Base-by-base conservation (phyloP, 2,888 invertebrate species). In the Mesochorus sp. region DNA sequence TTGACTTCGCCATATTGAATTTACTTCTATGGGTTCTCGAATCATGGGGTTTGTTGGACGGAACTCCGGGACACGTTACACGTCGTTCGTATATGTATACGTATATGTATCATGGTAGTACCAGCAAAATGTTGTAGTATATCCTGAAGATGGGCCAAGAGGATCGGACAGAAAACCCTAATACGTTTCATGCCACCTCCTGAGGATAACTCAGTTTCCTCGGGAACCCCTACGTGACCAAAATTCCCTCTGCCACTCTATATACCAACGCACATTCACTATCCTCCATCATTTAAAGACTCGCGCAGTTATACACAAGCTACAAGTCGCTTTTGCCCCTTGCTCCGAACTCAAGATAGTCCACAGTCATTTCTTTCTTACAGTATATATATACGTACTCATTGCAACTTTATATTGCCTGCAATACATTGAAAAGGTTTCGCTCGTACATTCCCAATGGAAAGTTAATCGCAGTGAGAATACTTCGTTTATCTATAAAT, bases 1-100 rank as follows among this genome's bases (percentile, higher is more conserved):
- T 88, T 90, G 89, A 89, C 89, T 89, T 84, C 85, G 87, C 89
- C 89, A 89, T 89, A 90, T 90, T 89, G 89, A 90, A 84, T 89
- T 90, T 88, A 86, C 86, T 88, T 89, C 87, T 89, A 89, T 90
- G 87, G 89, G 85, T 85, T 87, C 88, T 88, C 85, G 85, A 88
- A 85, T 86, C 82, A 86, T 84, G 83, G 85, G 84, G 83, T 84
- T 86, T 76, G 80, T 77, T 71, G 62, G 83, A 83, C 82, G 84
- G 83, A 82, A 83, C 83, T 44, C 21, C 79, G 83, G 86, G 83
- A 86, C 85, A 84, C 84, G 83, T 85, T 85, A 85, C 72, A 83
- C 80, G 19, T n/a, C 26, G 51, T 49, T 3, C 47, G 37, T 17
- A n/a, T 64, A 21, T 24, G 39, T 17, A 14, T 64, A 37, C 14